Percentiles rank a stretch among this genome's conserved stretches.
Conservation (phyloP, 1,140 invertebrate genomes). For the Whitmania pigra region DNA sequence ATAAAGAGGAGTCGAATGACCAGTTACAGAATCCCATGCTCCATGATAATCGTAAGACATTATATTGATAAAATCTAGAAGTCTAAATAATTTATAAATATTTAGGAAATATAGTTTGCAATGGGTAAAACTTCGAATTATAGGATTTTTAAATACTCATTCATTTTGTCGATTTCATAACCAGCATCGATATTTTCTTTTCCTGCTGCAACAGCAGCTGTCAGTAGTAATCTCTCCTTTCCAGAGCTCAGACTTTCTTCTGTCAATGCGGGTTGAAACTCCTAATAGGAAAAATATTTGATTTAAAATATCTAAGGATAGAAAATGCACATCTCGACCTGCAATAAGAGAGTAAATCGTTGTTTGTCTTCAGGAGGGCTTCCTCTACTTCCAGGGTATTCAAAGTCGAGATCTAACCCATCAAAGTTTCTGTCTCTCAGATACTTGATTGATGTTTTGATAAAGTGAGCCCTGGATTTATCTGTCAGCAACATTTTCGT, state of each 20-base stretch:
- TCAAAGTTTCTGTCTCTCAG: constrained; percentile 80
- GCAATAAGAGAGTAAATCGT: constrained; percentile 38
- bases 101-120: no score
- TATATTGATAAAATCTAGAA: constrained; percentile 79
- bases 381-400: constrained; percentile 60
- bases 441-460: constrained; percentile 83
- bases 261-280: constrained; percentile 52
- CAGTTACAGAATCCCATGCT: constrained; percentile 57
- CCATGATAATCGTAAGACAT: constrained; percentile 93
- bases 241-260: constrained; percentile 67
- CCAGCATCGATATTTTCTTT: constrained; percentile 20
- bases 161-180: constrained; percentile 13
- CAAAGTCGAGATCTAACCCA: constrained; percentile 91
- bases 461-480: constrained; percentile 57
- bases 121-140: not conserved
- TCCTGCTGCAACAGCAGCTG: constrained; percentile 50
- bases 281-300: constrained; percentile 22
- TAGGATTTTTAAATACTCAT: not conserved
- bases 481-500: constrained; percentile 38
- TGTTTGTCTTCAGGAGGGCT: constrained; percentile 55
- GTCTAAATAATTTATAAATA: constrained; percentile 31
- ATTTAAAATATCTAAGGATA: not conserved
- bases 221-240: constrained; percentile 62
- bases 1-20: constrained; percentile 78
- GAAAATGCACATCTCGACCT: constrained; percentile 12